Evolutionary conservation across 2,888 invertebrate genomes (phyloP).

Genomic region (Microctonus brassicae): DNA sequence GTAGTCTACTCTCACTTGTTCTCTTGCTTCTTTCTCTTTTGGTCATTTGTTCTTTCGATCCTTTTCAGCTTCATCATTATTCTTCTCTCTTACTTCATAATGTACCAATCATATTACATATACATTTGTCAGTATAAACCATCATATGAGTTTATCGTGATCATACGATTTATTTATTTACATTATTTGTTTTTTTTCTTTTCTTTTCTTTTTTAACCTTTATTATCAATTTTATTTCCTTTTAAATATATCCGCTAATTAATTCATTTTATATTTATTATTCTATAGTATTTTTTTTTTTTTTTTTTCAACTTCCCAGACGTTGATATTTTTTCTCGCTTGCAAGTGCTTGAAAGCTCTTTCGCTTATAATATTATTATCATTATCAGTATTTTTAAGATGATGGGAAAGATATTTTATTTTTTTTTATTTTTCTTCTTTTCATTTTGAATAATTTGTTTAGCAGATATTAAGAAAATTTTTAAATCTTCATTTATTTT

Average conservation of each 20-base stretch:
- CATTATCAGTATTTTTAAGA: too few species aligned
- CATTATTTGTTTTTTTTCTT: too few species aligned
- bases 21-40: neutral
- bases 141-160: constrained; percentile 5
- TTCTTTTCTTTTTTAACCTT: constrained; percentile 15
- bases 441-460: neutral
- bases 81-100: neutral
- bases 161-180: constrained; percentile 5
- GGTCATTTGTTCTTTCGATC: neutral
- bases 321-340: too few species aligned
- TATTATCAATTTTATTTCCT: constrained; percentile 7
- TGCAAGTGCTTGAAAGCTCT: neutral
- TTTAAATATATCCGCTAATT: neutral
- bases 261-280: neutral
- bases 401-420: too few species aligned
- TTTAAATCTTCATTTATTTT: neutral
- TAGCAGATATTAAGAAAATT: neutral
- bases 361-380: neutral
- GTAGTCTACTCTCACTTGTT: constrained; percentile 38
- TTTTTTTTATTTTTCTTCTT: neutral
- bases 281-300: neutral
- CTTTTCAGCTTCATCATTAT: neutral
- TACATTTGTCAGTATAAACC: neutral
- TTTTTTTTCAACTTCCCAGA: too few species aligned
- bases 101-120: neutral